phyloP scores from a whole-genome alignment of 1,140 invertebrate genomes.

The Lepidurus arcticus region DNA sequence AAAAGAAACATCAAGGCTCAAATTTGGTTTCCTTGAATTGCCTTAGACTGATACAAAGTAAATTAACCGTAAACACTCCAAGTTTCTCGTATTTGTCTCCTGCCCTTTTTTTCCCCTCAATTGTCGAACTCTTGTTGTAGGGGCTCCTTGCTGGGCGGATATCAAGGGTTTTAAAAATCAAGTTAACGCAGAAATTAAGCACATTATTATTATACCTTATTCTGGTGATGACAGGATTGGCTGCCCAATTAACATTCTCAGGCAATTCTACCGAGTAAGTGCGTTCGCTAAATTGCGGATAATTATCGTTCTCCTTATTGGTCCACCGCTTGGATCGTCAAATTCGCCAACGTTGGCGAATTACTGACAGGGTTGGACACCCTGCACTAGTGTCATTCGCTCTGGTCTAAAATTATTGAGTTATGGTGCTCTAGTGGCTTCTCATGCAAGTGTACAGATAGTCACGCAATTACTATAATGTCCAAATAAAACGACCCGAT shows the following conservation, averaged over 20 bases:
- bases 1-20: background rate
- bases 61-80: too few relatives aligned
- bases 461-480: too few relatives aligned
- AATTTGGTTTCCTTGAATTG: too few relatives aligned
- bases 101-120: background rate
- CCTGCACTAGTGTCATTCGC: too few relatives aligned
- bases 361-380: too few relatives aligned
- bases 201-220: conserved; percentile 58
- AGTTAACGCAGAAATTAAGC: background rate
- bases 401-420: too few relatives aligned
- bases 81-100: too few relatives aligned
- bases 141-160: background rate
- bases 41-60: too few relatives aligned
- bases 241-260: conserved; percentile 76
- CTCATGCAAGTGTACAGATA: too few relatives aligned
- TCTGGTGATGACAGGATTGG: conserved; percentile 75
- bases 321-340: conserved; percentile 78
- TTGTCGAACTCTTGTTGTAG: background rate
- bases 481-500: too few relatives aligned
- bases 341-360: conserved; percentile 44
- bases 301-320: conserved; percentile 95
- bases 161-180: too few relatives aligned
- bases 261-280: conserved; percentile 79
- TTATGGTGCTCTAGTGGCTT: too few relatives aligned
- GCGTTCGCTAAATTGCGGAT: conserved; percentile 85